Base-by-base conservation (phyloP, 2,888 invertebrate genomes). In the Pammene aurita region DNA sequence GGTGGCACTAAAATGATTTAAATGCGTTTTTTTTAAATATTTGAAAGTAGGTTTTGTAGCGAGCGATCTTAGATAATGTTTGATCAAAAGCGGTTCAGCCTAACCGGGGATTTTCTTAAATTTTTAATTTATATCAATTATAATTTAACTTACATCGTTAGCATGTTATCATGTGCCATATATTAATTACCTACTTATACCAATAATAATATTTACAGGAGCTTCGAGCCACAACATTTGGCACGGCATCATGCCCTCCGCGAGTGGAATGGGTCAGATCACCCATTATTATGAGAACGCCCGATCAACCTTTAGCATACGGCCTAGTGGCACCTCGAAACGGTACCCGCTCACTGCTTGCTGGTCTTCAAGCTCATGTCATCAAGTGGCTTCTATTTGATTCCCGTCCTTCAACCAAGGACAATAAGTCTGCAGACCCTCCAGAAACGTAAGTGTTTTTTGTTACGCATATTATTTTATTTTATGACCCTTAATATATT, bases 201-300 rank as follows among this genome's bases (percentile, higher is more conserved):
- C 26, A 4, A 26, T 26, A 26, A 26, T 26, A 14, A 0, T 16
- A 35, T 56, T 75, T 74, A 0, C 75, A 96, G 96, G 94, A 94
- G 48, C 85, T 96, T 5, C 93, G 96, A 1, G 86, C 93, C 58
- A 84, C 94, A 44, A 93, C 94, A 7, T 96, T 96, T 78, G 96
- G 95, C 2, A 94, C 94, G 0, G 93, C 95, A 0, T 93, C 94
- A 0, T 94, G 95, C 69, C 95, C 95, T 2, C 94, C 96, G n/a
- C 91, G 95, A 14, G 94, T 94, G 0, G 96, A 96, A 83, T 96
- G 96, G 96, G 88, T 95, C 18, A 91, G 95, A 57, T 95, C 96
- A 0, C 94, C 95, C 0, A 88, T 96, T n/a, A 85, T 93, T 16
- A 94, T 95, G 84, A 92, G 95, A 46, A 90, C 94, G 0, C 89